Conservation (phyloP, 2,888 invertebrate species). For the Heliconius aoede region DNA sequence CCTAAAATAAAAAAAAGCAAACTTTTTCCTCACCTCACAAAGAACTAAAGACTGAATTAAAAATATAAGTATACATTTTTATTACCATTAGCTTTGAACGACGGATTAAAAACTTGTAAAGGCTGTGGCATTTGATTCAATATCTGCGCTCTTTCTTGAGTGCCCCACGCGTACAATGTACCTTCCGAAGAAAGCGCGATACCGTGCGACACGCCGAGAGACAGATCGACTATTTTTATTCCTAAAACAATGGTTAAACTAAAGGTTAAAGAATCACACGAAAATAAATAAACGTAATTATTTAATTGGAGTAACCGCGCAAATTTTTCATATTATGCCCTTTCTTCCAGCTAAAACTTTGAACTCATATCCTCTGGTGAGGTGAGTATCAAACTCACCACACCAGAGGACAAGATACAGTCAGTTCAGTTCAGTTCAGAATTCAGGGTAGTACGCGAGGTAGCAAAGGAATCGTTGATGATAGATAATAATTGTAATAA, state of each 20-base stretch:
- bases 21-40: too few relatives aligned
- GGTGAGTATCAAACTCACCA: too few relatives aligned
- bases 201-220: slow-evolving; percentile 72
- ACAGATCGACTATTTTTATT: slow-evolving; percentile 69
- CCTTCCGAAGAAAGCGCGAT: slow-evolving; percentile 93
- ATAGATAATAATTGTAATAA: not conserved
- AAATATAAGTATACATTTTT: not conserved
- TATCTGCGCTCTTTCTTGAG: slow-evolving; percentile 71
- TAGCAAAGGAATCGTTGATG: not conserved
- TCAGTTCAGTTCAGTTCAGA: too few relatives aligned
- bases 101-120: slow-evolving; percentile 67
- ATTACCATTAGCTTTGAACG: slow-evolving; percentile 73
- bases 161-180: slow-evolving; percentile 95
- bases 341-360: too few relatives aligned
- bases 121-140: slow-evolving; percentile 67
- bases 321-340: not conserved
- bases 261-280: too few relatives aligned
- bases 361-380: too few relatives aligned
- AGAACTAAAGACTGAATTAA: too few relatives aligned
- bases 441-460: too few relatives aligned
- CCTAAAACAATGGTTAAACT: slow-evolving; percentile 54
- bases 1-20: too few relatives aligned
- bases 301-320: not conserved
- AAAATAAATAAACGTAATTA: too few relatives aligned
- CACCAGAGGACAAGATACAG: too few relatives aligned